Conservation (phyloP, 2,888 invertebrate species). For the Callyntrura guangdongensis region DNA sequence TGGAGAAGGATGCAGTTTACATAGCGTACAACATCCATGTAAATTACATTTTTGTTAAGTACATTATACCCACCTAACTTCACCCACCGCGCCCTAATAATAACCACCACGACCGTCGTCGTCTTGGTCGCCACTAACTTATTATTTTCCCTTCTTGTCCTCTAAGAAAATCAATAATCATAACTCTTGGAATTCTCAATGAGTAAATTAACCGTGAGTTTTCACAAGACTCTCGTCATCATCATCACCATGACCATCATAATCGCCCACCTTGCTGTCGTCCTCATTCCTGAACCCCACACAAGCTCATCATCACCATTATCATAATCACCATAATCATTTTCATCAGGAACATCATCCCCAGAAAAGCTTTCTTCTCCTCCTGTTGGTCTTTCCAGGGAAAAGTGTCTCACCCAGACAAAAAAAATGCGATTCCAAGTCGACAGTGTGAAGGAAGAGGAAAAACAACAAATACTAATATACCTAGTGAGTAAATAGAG, state of each 20-base stretch:
- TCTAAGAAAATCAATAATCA: constrained; percentile 58
- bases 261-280: not conserved
- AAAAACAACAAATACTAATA: not conserved
- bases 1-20: not conserved
- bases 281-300: not conserved
- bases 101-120: not conserved
- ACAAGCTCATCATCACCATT: constrained; percentile 15
- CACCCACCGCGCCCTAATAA: not conserved
- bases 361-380: constrained; percentile 5
- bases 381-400: not conserved
- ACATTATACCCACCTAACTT: not conserved
- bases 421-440: not conserved
- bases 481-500: not conserved
- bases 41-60: not conserved
- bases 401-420: too few relatives aligned
- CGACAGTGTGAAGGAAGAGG: not conserved
- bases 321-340: constrained; percentile 38
- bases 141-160: not conserved
- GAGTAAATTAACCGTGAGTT: constrained; percentile 70
- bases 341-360: constrained; percentile 3
- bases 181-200: constrained; percentile 66
- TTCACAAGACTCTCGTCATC: constrained; percentile 9
- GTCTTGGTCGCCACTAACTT: not conserved
- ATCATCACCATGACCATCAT: not conserved
- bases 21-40: too few relatives aligned